phyloP scores from a whole-genome alignment of 1,140 invertebrate species.

The Bombus polaris region DNA sequence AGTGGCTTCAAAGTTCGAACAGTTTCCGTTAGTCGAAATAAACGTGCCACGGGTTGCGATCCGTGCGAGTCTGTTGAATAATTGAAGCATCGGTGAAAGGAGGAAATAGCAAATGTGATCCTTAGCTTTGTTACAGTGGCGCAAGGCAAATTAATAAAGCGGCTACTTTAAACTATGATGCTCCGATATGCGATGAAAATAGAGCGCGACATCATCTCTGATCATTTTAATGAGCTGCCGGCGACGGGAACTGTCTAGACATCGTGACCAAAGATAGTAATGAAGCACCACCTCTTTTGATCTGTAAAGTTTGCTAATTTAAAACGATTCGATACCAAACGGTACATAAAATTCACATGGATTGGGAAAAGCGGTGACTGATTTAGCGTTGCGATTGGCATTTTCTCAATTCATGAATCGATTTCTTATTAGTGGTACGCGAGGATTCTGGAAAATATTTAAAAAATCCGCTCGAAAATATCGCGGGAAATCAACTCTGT shows the following conservation, averaged over 20 bases:
- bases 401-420: neutral
- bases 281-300: neutral
- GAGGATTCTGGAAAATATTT: neutral
- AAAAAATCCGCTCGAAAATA: neutral
- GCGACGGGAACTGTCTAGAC: conserved; percentile 34
- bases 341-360: neutral
- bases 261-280: conserved; percentile 35
- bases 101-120: neutral
- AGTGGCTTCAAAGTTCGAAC: neutral
- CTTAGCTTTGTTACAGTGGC: conserved; percentile 10
- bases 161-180: conserved; percentile 41
- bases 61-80: neutral
- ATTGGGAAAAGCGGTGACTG: neutral
- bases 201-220: conserved; percentile 18
- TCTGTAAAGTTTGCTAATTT: neutral
- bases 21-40: neutral
- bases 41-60: neutral
- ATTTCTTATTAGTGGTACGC: neutral
- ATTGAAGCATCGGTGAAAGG: neutral
- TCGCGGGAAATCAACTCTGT: no score
- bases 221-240: conserved; percentile 42
- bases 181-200: conserved; percentile 42
- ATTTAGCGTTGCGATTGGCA: neutral
- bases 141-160: conserved; percentile 49
- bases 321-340: neutral